These are phyloP conservation scores for Diorhabda elongata DNA, from an alignment of 1,140 invertebrate species.

Conservation along the genomic window DNA sequence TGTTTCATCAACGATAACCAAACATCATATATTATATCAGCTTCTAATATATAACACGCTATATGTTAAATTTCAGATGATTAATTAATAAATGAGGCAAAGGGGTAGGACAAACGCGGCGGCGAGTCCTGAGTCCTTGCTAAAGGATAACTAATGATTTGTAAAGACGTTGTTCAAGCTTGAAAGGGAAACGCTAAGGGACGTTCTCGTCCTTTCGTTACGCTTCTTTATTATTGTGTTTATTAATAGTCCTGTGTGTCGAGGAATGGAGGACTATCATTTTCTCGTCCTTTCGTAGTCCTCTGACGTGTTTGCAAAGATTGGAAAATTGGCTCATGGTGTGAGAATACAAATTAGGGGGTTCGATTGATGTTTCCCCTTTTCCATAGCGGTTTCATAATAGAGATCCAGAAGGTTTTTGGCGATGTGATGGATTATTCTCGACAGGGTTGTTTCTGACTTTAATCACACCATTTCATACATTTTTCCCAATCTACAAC, in stretches of 20 bases:
- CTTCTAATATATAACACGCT: conserved; percentile 16
- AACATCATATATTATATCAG: conserved; percentile 17
- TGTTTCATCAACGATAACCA: conserved; percentile 14
- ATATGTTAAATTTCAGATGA: conserved; percentile 32
- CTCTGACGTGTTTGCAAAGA: conserved; percentile 9
- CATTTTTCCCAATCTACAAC: no score
- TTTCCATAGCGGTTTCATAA: background rate
- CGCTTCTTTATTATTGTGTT: conserved; percentile 32
- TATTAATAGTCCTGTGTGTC: conserved; percentile 31
- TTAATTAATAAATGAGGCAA: conserved; percentile 29
- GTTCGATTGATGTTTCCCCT: background rate
- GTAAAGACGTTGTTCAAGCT: conserved; percentile 32
- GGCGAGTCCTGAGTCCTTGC: conserved; percentile 28
- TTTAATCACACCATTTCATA: no score
- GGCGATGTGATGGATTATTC: no score
- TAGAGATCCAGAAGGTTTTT: no score
- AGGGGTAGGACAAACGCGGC: conserved; percentile 20
- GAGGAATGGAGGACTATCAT: conserved; percentile 21
- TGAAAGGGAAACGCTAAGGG: conserved; percentile 25
- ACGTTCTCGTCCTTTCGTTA: conserved; percentile 26
- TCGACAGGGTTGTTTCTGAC: no score
- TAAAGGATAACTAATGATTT: conserved; percentile 36
- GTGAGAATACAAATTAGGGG: conserved; percentile 9
- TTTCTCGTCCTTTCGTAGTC: conserved; percentile 6
- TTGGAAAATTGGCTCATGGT: conserved; percentile 12